Base-by-base conservation (phyloP, 2,888 invertebrate genomes). In the Luperina testacea region DNA sequence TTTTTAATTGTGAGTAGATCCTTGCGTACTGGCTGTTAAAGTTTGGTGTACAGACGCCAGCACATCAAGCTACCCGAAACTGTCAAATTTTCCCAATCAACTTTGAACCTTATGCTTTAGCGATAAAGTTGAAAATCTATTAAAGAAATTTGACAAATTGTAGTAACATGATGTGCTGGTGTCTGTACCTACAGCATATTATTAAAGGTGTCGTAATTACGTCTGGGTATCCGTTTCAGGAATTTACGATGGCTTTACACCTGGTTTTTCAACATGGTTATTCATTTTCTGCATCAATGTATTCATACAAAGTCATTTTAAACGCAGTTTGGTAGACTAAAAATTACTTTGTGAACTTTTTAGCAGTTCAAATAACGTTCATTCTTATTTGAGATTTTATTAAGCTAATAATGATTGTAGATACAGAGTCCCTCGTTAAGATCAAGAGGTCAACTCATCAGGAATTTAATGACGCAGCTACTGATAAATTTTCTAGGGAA, bases 1-100 rank as follows among this genome's bases (percentile, higher is more conserved):
- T 91, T 92, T 94, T 94, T 95, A 94, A 94, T 94, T 94, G 92
- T 92, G 81, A 89, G 88, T 94, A 94, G 89, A 91, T 90, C 90
- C 87, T 87, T 87, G 89, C 88, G 90, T 92, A 92, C 90, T 86
- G 90, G 90, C 89, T 90, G 92, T 93, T 93, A 92, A 93, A 91
- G 87, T 90, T 90, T 90, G 91, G 89, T 88, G 6, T 42, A 38
- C 38, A 5, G 32, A 32, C 32, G 32, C 32, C 32, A 32, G 32
- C 32, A 32, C 32, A 32, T 32, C 32, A 32, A 32, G 32, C 32
- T 32, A 32, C 0, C 32, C 32, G 32, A 32, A 32, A 32, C 32
- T 32, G 32, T 32, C 32, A 32, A 32, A 32, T 32, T 32, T 32
- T 32, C 32, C 32, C 32, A 32, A 32, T 32, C 32, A 32, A 32